These are phyloP conservation scores for Digitonthophagus gazella DNA, from an alignment of 2,888 invertebrate species.

Conservation along the genomic window DNA sequence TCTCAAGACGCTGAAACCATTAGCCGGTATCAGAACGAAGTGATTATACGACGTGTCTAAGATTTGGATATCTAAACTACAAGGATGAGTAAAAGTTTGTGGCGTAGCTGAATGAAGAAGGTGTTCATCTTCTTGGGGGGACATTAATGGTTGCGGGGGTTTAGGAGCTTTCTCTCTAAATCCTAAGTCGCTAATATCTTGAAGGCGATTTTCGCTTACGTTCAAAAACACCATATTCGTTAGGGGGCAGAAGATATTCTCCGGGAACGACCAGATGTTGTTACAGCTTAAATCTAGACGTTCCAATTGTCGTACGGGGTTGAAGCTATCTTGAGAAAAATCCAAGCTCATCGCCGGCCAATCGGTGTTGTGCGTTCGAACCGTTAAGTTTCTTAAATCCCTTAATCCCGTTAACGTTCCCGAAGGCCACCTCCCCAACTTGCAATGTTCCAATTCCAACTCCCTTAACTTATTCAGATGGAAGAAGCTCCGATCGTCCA, in stretches of 20 bases:
- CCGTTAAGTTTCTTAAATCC: constrained; percentile 79
- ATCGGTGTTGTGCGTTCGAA: constrained; percentile 80
- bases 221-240: constrained; percentile 78
- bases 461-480: constrained; percentile 78
- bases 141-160: constrained; percentile 64
- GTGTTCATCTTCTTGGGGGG: constrained; percentile 58
- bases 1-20: constrained; percentile 77
- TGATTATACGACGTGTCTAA: constrained; percentile 83
- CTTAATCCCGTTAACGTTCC: constrained; percentile 76
- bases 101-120: constrained; percentile 45
- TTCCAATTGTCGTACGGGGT: constrained; percentile 74
- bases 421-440: constrained; percentile 78
- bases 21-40: constrained; percentile 77
- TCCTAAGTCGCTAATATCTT: constrained; percentile 83
- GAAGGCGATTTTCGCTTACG: constrained; percentile 82
- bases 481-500: constrained; percentile 74
- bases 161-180: constrained; percentile 67
- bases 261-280: constrained; percentile 87
- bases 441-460: constrained; percentile 81
- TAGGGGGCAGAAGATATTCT: constrained; percentile 79
- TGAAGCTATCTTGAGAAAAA: constrained; percentile 75
- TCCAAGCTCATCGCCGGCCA: constrained; percentile 84
- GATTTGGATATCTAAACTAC: constrained; percentile 77
- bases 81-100: constrained; percentile 53
- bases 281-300: constrained; percentile 82